Base-by-base conservation (phyloP, 2,113 vertebrate genomes). In the Actenoides lindsayi region DNA sequence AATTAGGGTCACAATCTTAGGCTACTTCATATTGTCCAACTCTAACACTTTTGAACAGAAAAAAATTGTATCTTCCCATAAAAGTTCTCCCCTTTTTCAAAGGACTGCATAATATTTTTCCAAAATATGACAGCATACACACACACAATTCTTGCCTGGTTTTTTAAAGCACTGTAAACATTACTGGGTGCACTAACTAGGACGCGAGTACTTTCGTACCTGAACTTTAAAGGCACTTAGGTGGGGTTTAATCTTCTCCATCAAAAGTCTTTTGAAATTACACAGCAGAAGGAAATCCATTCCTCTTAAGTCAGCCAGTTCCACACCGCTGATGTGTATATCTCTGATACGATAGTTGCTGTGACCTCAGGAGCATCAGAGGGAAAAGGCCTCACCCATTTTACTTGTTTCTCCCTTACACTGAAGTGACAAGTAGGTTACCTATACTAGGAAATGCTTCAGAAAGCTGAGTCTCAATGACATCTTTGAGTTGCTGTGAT, bases 1-100 rank as follows among this genome's bases (percentile, higher is more conserved):
- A 89, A 87, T 88, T 82, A 89, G 48, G 62, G 96, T 82, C 53
- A 92, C 46, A 93, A 87, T n/a, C n/a, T 71, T 21, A 62, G 12
- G 74, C 33, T 77, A 15, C 39, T 90, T 89, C 74, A 44, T 53
- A 79, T 54, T 68, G 18, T 33, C 46, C 77, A 95, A 76, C 53
- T 67, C 39, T 75, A 83, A 60, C 28, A 91, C 31, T 59, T 82
- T 9, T 30, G n/a, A 74, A 64, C 5, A 6, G 21, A 80, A 68
- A 96, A 82, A 69, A 96, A 83, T 6, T 85, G 12, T 16, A 46
- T 41, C 31, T 83, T 71, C 44, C 67, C 41, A 83, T 35, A 93
- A 65, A 89, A 85, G 4, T 83, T 73, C 50, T 77, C 14, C 20
- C 15, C 19, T 93, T 97, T 83, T 78, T 51, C n/a, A 79, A 70